Evolutionary conservation across 2,888 invertebrate genomes (phyloP).

Genomic region (Erebia epiphron): DNA sequence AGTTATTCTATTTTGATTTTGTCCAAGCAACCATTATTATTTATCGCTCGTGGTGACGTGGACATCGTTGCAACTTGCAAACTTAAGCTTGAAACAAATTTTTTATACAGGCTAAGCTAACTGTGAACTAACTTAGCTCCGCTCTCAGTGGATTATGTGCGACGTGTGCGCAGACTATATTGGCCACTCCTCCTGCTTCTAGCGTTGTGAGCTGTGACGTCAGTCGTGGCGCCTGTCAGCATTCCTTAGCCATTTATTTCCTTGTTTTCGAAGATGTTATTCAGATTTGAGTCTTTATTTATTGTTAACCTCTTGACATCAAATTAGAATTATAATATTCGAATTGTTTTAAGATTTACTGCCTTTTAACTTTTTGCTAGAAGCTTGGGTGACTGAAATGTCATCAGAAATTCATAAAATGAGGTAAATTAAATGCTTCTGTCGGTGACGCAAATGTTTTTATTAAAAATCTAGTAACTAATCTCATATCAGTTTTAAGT

Average conservation of each 20-base stretch:
- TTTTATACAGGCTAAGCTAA: neutral
- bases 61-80: neutral
- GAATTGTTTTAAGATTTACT: slow-evolving; percentile 22
- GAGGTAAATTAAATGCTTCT: neutral
- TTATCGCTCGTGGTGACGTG: no score
- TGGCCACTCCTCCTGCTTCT: slow-evolving; percentile 39
- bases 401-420: slow-evolving; percentile 7
- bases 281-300: slow-evolving; percentile 20
- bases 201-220: slow-evolving; percentile 41
- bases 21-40: no score
- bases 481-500: slow-evolving; percentile 2
- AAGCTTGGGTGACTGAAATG: slow-evolving; percentile 9
- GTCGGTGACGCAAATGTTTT: slow-evolving; percentile 4
- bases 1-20: no score
- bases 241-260: slow-evolving; percentile 36
- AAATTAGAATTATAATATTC: slow-evolving; percentile 17
- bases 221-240: slow-evolving; percentile 35
- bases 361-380: neutral
- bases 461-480: neutral
- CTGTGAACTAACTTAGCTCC: neutral
- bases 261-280: slow-evolving; percentile 33
- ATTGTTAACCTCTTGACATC: slow-evolving; percentile 24
- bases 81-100: neutral
- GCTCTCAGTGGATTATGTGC: neutral
- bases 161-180: slow-evolving; percentile 30